These are phyloP conservation scores for Tapera naevia DNA, from an alignment of 2,797 vertebrate genomes.

Conservation along the genomic window DNA sequence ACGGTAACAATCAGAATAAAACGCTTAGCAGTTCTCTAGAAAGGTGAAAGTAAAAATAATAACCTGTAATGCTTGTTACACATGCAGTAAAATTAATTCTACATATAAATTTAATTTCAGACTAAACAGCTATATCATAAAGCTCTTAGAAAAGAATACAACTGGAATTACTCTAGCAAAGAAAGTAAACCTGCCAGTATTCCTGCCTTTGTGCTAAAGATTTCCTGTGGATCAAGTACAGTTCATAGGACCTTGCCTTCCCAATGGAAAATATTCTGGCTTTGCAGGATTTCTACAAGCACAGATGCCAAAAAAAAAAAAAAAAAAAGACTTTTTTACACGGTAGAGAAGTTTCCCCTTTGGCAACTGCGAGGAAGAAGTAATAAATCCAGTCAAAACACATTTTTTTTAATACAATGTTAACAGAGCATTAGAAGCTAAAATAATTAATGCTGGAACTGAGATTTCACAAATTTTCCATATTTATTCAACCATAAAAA, in stretches of 20 bases:
- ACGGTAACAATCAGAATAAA: not conserved
- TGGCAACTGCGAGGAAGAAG: not conserved
- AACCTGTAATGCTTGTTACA: not conserved
- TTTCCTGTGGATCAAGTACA: not conserved
- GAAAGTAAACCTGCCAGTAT: not conserved
- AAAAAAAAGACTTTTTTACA: not conserved
- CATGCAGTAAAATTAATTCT: not conserved
- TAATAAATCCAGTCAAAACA: conserved; percentile 9
- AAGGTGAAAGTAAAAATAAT: not conserved
- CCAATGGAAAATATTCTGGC: conserved; percentile 13
- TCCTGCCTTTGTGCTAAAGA: conserved; percentile 12
- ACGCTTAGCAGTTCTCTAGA: not conserved
- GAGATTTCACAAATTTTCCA: not conserved
- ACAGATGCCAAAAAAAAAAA: not conserved
- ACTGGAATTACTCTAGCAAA: not conserved
- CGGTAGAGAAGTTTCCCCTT: not conserved
- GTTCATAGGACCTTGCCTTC: not conserved
- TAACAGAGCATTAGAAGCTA: not conserved
- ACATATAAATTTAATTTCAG: not conserved
- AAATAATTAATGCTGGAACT: conserved; percentile 13
- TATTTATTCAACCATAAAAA: conserved; percentile 10
- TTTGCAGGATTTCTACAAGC: not conserved
- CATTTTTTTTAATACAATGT: not conserved
- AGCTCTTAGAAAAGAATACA: not conserved
- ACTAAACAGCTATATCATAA: not conserved